Evolutionary conservation across 2,797 vertebrate genomes (phyloP), one percentile per base, ranked within the genome.

Genomic region (Schizopygopsis malacanthus): DNA sequence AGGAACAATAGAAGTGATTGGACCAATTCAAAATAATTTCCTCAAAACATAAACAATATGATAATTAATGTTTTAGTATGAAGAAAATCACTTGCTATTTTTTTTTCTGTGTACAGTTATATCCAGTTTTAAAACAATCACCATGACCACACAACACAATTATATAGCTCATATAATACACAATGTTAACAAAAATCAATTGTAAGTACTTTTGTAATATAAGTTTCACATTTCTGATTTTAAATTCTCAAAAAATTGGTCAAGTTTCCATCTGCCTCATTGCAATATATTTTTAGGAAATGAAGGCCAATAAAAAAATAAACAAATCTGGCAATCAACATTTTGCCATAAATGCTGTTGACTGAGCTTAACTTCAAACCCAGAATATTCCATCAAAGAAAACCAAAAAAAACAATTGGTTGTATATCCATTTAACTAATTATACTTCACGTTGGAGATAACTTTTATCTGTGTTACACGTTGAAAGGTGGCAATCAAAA

Each of bases 401-500:
- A 52, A 52, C 33, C 33, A 33, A 75, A 50, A 28, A 33, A 52
- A 1, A 18, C 73, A n/a, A 8, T 7, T 39, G 28, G 28, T 39
- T 22, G 25, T 52, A 52, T 18, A 54, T 54, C 28, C 18, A 22
- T 52, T 52, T 75, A 22, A 59, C 33, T 41, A 59, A 56, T 59
- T 25, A 41, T 41, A 13, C 37, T 20, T 59, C 5, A 54, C 28
- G 6, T 7, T 2, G 0, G 16, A 76, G 73, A 82, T 73, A 12
- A 59, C 43, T 50, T 73, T 54, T 56, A 50, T 83, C 41, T 22
- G 59, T 45, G 20, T 13, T 25, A 39, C 33, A 20, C 52, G 22
- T 67, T 76, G 5, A 76, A 65, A 83, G 56, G 13, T 83, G 82
- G 43, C 41, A 75, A 39, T 25, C 9, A 47, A 83, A 77, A 69